phyloP scores from a whole-genome alignment of 2,888 invertebrate genomes.

The Pollenia labialis region DNA sequence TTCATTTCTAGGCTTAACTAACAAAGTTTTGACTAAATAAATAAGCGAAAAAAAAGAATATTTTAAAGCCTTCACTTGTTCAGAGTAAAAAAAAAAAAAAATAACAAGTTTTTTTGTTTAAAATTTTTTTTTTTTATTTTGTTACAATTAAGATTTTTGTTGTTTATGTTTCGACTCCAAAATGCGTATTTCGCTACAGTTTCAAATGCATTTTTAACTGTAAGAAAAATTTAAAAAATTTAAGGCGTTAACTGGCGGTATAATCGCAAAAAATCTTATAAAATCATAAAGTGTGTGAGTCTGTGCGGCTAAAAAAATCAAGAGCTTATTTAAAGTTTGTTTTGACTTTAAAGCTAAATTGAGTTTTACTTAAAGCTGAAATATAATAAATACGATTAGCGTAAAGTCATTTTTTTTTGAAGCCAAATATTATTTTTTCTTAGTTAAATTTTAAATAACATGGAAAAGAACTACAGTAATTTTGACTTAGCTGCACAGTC shows the following conservation, averaged over 20 bases:
- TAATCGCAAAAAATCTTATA: slow-evolving; percentile 58
- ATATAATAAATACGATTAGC: neutral
- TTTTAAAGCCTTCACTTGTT: slow-evolving; percentile 54
- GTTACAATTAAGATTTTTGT: slow-evolving; percentile 60
- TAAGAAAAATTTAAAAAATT: slow-evolving; percentile 57
- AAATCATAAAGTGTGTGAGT: slow-evolving; percentile 13
- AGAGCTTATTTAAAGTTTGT: neutral
- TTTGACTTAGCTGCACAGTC: too few species aligned
- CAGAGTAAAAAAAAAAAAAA: slow-evolving; percentile 28
- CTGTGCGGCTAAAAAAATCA: neutral
- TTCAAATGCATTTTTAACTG: slow-evolving; percentile 37
- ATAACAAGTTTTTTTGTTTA: slow-evolving; percentile 40
- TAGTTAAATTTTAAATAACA: neutral
- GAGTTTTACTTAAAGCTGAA: neutral
- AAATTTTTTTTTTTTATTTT: slow-evolving; percentile 16
- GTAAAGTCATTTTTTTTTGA: neutral
- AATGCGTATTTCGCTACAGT: slow-evolving; percentile 50
- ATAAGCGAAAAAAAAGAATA: neutral
- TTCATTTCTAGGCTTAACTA: neutral
- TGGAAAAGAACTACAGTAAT: too few species aligned
- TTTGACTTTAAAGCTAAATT: neutral
- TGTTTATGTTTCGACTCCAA: slow-evolving; percentile 11
- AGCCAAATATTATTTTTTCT: neutral
- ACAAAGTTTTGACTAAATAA: neutral
- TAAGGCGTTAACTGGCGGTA: slow-evolving; percentile 65